Conservation (phyloP, 2,797 vertebrate species). For the Cephalopachus bancanus region DNA sequence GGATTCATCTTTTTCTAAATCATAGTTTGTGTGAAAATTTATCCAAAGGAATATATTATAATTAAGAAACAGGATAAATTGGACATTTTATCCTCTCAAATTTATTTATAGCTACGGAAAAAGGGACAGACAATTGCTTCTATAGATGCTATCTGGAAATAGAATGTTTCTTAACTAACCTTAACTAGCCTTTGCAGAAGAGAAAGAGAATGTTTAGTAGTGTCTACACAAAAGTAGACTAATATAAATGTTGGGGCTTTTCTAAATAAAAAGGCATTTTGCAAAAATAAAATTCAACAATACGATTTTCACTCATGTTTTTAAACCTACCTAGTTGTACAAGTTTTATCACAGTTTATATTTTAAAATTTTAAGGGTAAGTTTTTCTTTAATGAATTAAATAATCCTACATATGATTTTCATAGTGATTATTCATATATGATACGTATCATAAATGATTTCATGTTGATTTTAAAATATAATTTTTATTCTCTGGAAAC, state of each 20-base stretch:
- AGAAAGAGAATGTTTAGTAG: background rate
- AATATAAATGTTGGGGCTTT: background rate
- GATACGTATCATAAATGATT: background rate
- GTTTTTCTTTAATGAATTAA: background rate
- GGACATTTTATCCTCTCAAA: background rate
- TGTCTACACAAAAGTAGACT: background rate
- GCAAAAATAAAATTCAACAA: background rate
- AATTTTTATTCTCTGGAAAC: background rate
- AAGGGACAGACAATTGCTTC: background rate
- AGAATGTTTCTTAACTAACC: background rate
- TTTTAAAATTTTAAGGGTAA: background rate
- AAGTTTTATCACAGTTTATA: background rate
- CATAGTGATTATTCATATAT: background rate
- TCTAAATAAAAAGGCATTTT: background rate
- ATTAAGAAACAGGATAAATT: background rate
- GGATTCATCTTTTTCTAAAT: background rate
- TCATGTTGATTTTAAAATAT: background rate
- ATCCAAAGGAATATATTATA: background rate
- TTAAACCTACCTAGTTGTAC: background rate
- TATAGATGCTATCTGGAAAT: background rate
- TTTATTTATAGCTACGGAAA: background rate
- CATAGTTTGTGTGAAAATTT: background rate
- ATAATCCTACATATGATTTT: background rate
- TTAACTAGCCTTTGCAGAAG: background rate
- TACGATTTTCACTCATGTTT: background rate